A percentile compares a stretch with the other conserved stretches of the same genome.
phyloP scores from a whole-genome alignment of 2,797 vertebrate species.

The Cuculus canorus region DNA sequence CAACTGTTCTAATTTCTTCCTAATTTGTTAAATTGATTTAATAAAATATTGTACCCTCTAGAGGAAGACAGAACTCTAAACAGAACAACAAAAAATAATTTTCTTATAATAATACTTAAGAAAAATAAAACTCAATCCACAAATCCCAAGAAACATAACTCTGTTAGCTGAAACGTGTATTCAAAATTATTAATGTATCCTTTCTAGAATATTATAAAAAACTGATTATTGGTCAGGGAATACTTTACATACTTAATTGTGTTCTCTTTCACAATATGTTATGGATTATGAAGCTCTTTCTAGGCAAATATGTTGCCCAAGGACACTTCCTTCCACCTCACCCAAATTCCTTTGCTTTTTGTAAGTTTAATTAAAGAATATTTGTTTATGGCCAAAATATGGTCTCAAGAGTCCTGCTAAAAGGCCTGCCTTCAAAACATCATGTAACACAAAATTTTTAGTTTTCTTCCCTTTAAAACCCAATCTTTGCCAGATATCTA shows the following conservation, averaged over 20 bases:
- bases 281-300: neutral
- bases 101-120: neutral
- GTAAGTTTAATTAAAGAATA: neutral
- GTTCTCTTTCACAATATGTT: neutral
- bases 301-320: neutral
- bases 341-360: neutral
- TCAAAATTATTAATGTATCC: neutral
- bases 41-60: neutral
- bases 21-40: neutral
- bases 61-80: neutral
- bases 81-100: neutral
- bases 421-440: neutral
- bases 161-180: neutral
- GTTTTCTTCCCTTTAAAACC: neutral
- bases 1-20: neutral
- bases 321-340: neutral
- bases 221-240: neutral
- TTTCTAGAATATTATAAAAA: neutral
- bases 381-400: neutral
- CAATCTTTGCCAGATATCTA: neutral
- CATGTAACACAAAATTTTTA: neutral
- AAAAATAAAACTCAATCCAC: neutral
- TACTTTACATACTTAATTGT: neutral
- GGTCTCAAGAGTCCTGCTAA: neutral
- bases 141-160: neutral